Base-by-base conservation (phyloP, 2,888 invertebrate genomes). In the Yponomeuta evonymella region DNA sequence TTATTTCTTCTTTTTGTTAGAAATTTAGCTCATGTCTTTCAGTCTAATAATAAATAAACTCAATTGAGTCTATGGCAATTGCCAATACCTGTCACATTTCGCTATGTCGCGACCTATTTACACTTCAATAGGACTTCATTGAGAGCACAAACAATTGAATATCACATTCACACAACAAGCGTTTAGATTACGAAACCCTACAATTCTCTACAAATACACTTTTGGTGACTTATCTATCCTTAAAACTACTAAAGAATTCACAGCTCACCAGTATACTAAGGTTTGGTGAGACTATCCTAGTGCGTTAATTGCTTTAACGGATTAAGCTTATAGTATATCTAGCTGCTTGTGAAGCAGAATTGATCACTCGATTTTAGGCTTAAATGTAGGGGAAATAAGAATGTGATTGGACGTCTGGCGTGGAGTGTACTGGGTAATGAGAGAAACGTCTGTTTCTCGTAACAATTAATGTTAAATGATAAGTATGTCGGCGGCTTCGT, bases 391-490 rank as follows among this genome's bases (percentile, higher is more conserved):
- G 15, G 12, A 15, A 58, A 58, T 58, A 58, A 58, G 51, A 12
- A 15, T 2, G 51, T 0, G 15, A 58, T 15, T 58, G 12, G 15
- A 9, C 51, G 51, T 43, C 15, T 12, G 51, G 51, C 15, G 51
- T 15, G 15, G 51, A 58, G 15, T 58, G 51, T 58, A 58, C 51
- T 58, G 51, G 51, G 12, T 58, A 58, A 58, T 58, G 51, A 58
- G 51, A 58, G 15, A 58, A 58, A 58, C 51, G 51, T 58, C 51
- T 58, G 51, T 58, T 58, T 58, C 51, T 58, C 51, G 51, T 58
- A 58, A 58, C 51, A 58, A 58, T 58, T 58, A 58, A 58, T 58
- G 51, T 58, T 58, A 58, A 58, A 58, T 58, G 51, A 15, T 58
- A 58, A 58, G 51, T 58, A 58, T 15, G 51, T 58, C 15, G 12